These are phyloP conservation scores for Trachelus tabidus DNA, from an alignment of 2,888 invertebrate genomes.

Conservation along the genomic window DNA sequence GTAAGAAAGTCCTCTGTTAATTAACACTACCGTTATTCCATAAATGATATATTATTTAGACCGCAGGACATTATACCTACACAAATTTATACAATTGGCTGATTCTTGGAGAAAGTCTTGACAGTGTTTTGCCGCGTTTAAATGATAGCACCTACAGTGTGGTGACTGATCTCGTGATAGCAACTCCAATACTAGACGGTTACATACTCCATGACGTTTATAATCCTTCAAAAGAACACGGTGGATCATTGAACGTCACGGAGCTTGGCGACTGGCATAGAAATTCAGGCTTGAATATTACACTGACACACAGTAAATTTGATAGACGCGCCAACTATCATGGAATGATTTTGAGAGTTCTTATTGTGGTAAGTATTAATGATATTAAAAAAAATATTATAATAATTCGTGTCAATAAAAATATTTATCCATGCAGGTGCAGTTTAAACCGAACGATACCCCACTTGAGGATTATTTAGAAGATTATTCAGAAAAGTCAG, in stretches of 20 bases:
- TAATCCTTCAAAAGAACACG: constrained; percentile 48
- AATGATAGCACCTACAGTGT: constrained; percentile 45
- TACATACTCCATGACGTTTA: constrained; percentile 47
- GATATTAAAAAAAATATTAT: not conserved
- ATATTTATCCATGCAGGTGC: constrained; percentile 16
- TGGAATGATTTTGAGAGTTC: constrained; percentile 45
- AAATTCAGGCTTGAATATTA: constrained; percentile 33
- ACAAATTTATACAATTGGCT: constrained; percentile 49
- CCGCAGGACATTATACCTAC: constrained; percentile 40
- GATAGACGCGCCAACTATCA: constrained; percentile 45
- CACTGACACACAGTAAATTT: constrained; percentile 39
- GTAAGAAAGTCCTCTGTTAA: constrained; percentile 18
- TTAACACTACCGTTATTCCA: not conserved
- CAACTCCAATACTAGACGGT: constrained; percentile 24
- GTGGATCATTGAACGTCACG: constrained; percentile 48
- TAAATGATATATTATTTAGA: constrained; percentile 21
- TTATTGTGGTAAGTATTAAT: constrained; percentile 44
- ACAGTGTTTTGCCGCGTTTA: constrained; percentile 29
- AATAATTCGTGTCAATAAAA: not conserved
- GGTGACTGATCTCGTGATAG: constrained; percentile 46
- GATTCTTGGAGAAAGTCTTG: constrained; percentile 39
- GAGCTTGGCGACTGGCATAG: constrained; percentile 41
- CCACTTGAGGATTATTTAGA: constrained; percentile 44
- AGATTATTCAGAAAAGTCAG: constrained; percentile 41
- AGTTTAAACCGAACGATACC: constrained; percentile 39